A percentile compares a stretch with the other conserved stretches of the same genome.
These are phyloP conservation scores for Torymus texanus DNA, from an alignment of 2,888 invertebrate genomes.

Conservation along the genomic window DNA sequence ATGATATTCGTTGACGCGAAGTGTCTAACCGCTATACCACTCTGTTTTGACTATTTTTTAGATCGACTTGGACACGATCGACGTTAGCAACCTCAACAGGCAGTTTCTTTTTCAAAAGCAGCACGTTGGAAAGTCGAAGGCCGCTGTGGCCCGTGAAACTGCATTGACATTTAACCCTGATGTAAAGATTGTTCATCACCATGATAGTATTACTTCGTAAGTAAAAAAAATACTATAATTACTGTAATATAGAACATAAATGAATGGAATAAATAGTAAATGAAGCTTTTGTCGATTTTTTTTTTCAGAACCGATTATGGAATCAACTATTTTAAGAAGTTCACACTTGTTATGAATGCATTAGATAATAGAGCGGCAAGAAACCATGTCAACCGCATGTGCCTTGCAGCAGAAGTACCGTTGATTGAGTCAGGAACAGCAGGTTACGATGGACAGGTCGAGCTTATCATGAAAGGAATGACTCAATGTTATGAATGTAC, in stretches of 20 bases:
- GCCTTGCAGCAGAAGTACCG: constrained; percentile 94
- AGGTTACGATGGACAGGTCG: constrained; percentile 98
- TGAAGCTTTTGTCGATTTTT: background rate
- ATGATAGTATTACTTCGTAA: constrained; percentile 95
- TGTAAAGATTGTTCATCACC: constrained; percentile 91
- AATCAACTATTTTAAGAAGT: constrained; percentile 92
- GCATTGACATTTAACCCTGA: constrained; percentile 92
- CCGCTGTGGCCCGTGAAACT: constrained; percentile 92
- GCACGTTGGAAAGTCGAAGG: constrained; percentile 98
- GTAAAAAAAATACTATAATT: constrained; percentile 62
- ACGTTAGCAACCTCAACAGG: constrained; percentile 98
- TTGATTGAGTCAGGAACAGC: constrained; percentile 98
- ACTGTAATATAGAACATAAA: background rate
- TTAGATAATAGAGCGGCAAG: constrained; percentile 97
- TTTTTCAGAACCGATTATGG: constrained; percentile 89
- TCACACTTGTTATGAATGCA: constrained; percentile 95
- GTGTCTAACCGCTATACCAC: no score
- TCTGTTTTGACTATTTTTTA: constrained; percentile 76
- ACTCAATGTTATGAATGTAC: constrained; percentile 99
- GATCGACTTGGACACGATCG: constrained; percentile 99
- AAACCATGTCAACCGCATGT: constrained; percentile 99
- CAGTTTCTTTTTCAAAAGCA: constrained; percentile 99
- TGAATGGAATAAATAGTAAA: background rate
- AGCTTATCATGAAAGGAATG: constrained; percentile 87
- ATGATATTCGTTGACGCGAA: no score